Evolutionary conservation across 1,140 invertebrate genomes (phyloP).

Genomic region (Drosophila guanche): DNA sequence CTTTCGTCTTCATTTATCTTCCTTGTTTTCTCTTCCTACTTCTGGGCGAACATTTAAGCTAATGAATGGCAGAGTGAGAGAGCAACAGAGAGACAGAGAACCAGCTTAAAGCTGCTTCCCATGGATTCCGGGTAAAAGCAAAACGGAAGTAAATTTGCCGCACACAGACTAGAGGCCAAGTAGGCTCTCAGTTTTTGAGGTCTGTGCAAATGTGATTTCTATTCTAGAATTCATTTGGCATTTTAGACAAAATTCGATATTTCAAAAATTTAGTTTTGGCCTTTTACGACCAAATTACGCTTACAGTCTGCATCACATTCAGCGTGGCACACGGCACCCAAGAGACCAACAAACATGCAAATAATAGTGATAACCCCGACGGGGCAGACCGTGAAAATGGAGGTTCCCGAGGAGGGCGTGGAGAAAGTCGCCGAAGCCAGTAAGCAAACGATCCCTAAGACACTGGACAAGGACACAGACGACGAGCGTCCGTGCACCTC

Average conservation of each 20-base stretch:
- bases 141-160: not conserved
- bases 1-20: conserved; percentile 41
- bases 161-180: not conserved
- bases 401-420: not conserved
- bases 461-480: too few relatives aligned
- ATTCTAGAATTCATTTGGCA: not conserved
- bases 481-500: too few relatives aligned
- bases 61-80: conserved; percentile 1
- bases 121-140: too few relatives aligned
- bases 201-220: not conserved
- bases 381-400: conserved; percentile 42
- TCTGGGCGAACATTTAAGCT: conserved; percentile 15
- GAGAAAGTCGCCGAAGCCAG: too few relatives aligned
- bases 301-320: conserved; percentile 33
- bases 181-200: not conserved
- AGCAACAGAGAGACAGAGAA: not conserved
- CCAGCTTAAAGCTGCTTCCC: conserved; percentile 26
- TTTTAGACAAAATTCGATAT: conserved; percentile 21
- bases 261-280: conserved; percentile 31
- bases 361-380: conserved; percentile 46
- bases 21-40: conserved; percentile 45
- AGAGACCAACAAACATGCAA: conserved; percentile 33
- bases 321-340: not conserved
- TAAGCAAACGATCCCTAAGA: too few relatives aligned
- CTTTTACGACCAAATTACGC: conserved; percentile 30